These are phyloP conservation scores for Pseudorectes ferrugineus DNA, from an alignment of 2,113 vertebrate genomes.

Conservation along the genomic window DNA sequence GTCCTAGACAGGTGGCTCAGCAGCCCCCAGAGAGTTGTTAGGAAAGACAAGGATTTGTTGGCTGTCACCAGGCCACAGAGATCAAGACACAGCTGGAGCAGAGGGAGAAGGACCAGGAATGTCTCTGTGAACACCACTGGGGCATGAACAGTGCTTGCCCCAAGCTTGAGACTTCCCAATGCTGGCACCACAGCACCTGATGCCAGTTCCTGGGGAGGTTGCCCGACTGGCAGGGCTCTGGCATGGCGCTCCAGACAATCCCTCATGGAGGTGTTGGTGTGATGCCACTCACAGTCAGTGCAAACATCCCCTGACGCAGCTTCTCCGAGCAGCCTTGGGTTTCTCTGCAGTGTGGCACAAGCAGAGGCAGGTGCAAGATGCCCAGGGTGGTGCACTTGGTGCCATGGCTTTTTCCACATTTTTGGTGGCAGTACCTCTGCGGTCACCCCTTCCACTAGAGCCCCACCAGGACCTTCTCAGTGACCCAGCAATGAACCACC, in stretches of 20 bases:
- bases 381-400: rapidly evolving
- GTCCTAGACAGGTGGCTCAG: neutral
- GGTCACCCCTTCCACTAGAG: neutral
- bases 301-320: rapidly evolving
- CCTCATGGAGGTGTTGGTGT: rapidly evolving
- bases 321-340: rapidly evolving
- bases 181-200: rapidly evolving
- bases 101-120: neutral
- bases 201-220: neutral
- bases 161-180: rapidly evolving
- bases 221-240: rapidly evolving
- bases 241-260: rapidly evolving
- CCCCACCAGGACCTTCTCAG: neutral
- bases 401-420: neutral
- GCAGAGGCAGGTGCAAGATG: neutral
- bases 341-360: neutral
- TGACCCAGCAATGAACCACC: neutral
- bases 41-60: neutral
- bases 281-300: rapidly evolving
- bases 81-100: neutral
- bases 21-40: neutral
- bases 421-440: neutral
- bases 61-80: rapidly evolving
- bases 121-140: neutral
- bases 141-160: rapidly evolving